These are phyloP conservation scores for Theropithecus gelada DNA, from an alignment of 2,113 vertebrate genomes.

Conservation along the genomic window DNA sequence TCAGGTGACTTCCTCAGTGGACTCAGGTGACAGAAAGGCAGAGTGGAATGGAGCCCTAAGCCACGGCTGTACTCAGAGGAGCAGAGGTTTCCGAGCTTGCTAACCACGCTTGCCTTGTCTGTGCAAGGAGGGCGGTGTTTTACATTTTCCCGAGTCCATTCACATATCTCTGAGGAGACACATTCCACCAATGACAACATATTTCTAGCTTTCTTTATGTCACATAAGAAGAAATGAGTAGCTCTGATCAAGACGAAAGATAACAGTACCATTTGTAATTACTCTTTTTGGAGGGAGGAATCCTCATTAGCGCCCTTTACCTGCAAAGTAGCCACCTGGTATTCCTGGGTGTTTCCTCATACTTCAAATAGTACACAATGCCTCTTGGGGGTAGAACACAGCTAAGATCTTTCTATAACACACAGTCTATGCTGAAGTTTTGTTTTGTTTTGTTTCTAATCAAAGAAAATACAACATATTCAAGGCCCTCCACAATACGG, in stretches of 20 bases:
- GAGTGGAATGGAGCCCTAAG: background rate
- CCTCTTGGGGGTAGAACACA: background rate
- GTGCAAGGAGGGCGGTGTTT: background rate
- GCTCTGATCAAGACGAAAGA: background rate
- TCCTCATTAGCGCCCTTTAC: background rate
- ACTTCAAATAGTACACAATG: background rate
- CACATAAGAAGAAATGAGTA: background rate
- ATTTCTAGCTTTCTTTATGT: background rate
- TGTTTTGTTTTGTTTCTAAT: background rate
- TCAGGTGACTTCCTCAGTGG: background rate
- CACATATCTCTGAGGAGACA: background rate
- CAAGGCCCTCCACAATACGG: background rate
- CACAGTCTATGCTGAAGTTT: background rate
- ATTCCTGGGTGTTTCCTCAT: background rate
- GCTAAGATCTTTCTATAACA: background rate
- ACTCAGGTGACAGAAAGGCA: background rate
- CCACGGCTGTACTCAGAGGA: background rate
- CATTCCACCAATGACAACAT: background rate
- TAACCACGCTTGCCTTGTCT: background rate
- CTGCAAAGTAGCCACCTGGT: background rate
- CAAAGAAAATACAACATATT: background rate
- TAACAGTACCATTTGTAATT: background rate
- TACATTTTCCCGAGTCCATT: background rate
- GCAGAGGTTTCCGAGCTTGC: accelerated
- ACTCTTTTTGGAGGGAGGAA: background rate